phyloP scores from a whole-genome alignment of 2,888 invertebrate genomes.

The Nomada flava region DNA sequence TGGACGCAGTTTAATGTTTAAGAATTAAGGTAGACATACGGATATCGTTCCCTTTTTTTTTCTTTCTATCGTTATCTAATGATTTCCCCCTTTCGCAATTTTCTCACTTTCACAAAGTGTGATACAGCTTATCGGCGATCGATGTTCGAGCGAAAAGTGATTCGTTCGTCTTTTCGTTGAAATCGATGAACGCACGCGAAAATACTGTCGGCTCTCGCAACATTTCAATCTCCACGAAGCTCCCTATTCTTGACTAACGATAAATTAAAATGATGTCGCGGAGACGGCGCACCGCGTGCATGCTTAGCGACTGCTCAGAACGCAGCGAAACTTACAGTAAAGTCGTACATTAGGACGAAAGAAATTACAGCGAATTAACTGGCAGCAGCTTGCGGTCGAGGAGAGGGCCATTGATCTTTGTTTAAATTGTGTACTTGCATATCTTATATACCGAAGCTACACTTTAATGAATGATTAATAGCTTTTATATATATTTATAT shows the following conservation, averaged over 20 bases:
- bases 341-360: slow-evolving; percentile 20
- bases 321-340: slow-evolving; percentile 31
- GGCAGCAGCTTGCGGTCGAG: slow-evolving; percentile 50
- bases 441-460: slow-evolving; percentile 73
- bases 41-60: slow-evolving; percentile 31
- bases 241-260: slow-evolving; percentile 15
- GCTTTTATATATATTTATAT: slow-evolving; percentile 69
- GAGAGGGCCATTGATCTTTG: slow-evolving; percentile 28
- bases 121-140: slow-evolving; percentile 43
- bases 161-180: slow-evolving; percentile 12
- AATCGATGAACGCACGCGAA: slow-evolving; percentile 25
- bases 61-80: slow-evolving; percentile 40
- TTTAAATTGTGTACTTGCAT: slow-evolving; percentile 43
- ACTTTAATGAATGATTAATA: slow-evolving; percentile 74
- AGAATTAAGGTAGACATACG: slow-evolving; percentile 59
- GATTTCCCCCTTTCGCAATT: slow-evolving; percentile 40
- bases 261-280: slow-evolving; percentile 25
- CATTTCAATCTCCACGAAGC: slow-evolving; percentile 1
- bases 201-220: slow-evolving; percentile 36
- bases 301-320: slow-evolving; percentile 1
- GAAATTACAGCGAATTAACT: slow-evolving; percentile 43
- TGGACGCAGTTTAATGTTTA: slow-evolving; percentile 72
- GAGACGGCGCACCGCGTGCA: background rate
- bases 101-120: slow-evolving; percentile 52
- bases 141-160: slow-evolving; percentile 36